phyloP scores from a whole-genome alignment of 2,888 invertebrate genomes.

The Apoderus coryli region DNA sequence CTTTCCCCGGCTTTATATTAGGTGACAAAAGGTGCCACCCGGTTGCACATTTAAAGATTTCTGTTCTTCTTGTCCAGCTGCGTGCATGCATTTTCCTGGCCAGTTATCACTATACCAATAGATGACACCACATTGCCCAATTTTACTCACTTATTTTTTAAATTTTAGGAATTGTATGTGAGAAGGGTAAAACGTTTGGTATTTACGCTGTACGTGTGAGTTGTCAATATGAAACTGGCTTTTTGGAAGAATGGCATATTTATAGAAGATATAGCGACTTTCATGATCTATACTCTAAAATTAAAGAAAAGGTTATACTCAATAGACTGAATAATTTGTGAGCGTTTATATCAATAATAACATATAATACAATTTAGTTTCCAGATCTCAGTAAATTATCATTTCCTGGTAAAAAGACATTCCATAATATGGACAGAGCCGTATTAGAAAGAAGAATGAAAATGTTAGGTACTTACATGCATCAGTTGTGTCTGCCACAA shows the following conservation, averaged over 20 bases:
- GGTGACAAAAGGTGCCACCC: too few species aligned
- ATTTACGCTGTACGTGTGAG: conserved; percentile 77
- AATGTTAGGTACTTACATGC: conserved; percentile 68
- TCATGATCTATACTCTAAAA: conserved; percentile 69
- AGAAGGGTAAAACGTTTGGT: conserved; percentile 74
- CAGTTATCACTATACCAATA: too few species aligned
- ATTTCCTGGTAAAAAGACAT: conserved; percentile 87
- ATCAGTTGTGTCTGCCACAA: conserved; percentile 47
- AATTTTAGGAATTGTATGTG: conserved; percentile 54
- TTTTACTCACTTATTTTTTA: too few species aligned
- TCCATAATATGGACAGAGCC: conserved; percentile 77
- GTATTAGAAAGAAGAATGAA: conserved; percentile 75
- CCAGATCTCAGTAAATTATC: conserved; percentile 60
- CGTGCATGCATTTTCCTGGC: too few species aligned
- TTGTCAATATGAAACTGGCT: conserved; percentile 48
- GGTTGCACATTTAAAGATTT: too few species aligned
- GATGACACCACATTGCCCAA: too few species aligned
- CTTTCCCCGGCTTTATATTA: too few species aligned
- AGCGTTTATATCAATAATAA: too few species aligned
- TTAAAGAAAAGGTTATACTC: conserved; percentile 50
- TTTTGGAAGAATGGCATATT: conserved; percentile 76
- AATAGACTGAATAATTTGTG: conserved; percentile 3
- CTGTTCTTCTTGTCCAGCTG: too few species aligned
- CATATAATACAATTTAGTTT: too few species aligned
- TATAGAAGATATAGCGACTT: conserved; percentile 90